Evolutionary conservation across 2,113 vertebrate genomes (phyloP), one percentile per base, ranked within the genome.

Genomic region (Pelmatolapia mariae): DNA sequence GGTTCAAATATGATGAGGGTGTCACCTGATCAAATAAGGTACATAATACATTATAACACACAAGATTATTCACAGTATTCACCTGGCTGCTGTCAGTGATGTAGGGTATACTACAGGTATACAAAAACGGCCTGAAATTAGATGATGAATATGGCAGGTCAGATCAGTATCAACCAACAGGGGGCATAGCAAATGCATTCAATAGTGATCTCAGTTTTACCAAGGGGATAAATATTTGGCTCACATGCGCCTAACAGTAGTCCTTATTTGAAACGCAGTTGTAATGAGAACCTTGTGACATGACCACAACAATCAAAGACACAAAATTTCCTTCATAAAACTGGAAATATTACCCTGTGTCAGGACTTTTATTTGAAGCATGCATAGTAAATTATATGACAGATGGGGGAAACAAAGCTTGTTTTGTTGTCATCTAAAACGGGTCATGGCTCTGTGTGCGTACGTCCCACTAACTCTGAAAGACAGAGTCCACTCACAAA

Each of bases 21-120:
- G 85, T 87, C 94, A 91, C 87, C 92, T 95, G 86, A 89, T 93
- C 85, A 91, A 93, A 93, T 91, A 84, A 87, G 45, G 56, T 68
- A 24, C 80, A 92, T 83, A 91, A 89, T 63, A 10, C 86, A 24
- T 52, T n/a, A 3, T 13, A 68, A 82, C 12, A 85, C 50, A 68
- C 31, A 68, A 68, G 19, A 61, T 59, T 26, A 38, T 22, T 81
- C 76, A 83, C 43, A 26, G 43, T 1, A 13, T 29, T 89, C 84
- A 92, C 80, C 71, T 81, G 36, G 50, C 56, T 53, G 66, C 18
- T 31, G 53, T 85, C 53, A 52, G 45, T 56, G 53, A 19, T 6
- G 15, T 43, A 18, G 5, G 10, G 43, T 31, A 56, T 22, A 36
- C 43, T 4, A 19, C 43, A 52, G 40, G n/a, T 10, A 79, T 8